Evolutionary conservation across 30 jellyfish, hydroid and myxozoan genomes (phyloP), one percentile per base, ranked within the genome.

Genomic region (Turritopsis dohrnii): DNA sequence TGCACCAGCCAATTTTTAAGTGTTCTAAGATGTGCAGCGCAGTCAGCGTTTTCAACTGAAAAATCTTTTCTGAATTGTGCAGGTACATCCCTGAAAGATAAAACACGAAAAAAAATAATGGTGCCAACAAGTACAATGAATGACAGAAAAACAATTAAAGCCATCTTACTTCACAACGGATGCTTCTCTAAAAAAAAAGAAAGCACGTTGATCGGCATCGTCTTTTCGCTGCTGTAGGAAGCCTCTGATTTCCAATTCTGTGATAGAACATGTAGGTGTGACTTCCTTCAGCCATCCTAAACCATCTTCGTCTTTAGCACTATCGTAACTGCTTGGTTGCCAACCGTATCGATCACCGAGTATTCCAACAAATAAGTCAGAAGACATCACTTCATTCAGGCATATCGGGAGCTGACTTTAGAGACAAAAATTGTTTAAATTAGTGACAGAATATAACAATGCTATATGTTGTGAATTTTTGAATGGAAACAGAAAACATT

Each of bases 311-410:
- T 79, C 71, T 74, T 71, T 76, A n/a, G 66, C 65, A 25, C 71
- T 53, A 65, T 72, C 85, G 75, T 89, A 75, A 28, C 74, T 41
- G n/a, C 60, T 74, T 18, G 98, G 98, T 4, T 82, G 60, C 96
- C 96, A 93, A 16, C 98, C 98, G 82, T 88, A 93, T 75, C 98
- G 87, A 18, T 76, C 87, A 25, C 98, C 98, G 31, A 93, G 74
- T 16, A 93, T 81, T 23, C 98, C 96, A 65, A 93, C 91, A 75
- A 93, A 93, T 18, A 93, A 76, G 77, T 93, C 98, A 8, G 98
- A 84, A 31, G 83, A 66, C 81, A 41, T 66, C 21, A 88, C 98
- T 81, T 93, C 98, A 3, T 90, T 79, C 69, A 93, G 65, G 71
- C 98, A 93, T 28, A 93, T 88, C 66, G 88, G 96, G 21, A 93